Conservation (phyloP, 2,888 invertebrate species). For the Rotaria macrura region DNA sequence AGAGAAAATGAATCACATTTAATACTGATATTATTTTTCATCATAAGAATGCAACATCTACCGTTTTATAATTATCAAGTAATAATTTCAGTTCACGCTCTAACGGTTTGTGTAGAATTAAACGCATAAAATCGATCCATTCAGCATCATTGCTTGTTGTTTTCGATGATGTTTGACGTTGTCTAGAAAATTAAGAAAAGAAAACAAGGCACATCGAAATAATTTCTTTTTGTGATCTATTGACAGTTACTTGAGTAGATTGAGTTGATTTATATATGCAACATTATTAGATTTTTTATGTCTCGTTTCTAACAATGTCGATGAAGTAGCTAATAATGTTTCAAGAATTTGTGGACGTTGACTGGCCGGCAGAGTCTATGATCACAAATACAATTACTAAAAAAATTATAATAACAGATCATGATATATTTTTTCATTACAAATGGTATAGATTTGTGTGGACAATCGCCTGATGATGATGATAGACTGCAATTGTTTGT, state of each 20-base stretch:
- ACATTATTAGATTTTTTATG: neutral
- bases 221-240: neutral
- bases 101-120: neutral
- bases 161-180: neutral
- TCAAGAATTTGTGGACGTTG: neutral
- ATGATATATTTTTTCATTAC: too few relatives aligned
- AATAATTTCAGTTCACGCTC: neutral
- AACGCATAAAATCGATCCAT: neutral
- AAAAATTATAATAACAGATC: too few relatives aligned
- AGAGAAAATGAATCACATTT: too few relatives aligned
- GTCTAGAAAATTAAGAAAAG: neutral
- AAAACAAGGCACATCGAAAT: neutral
- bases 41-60: neutral
- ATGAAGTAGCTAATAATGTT: neutral
- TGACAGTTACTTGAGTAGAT: neutral
- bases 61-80: conserved; percentile 5
- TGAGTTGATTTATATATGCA: neutral
- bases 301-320: neutral
- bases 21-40: neutral
- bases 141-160: neutral
- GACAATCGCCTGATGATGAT: neutral
- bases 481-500: neutral
- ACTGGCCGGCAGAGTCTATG: neutral
- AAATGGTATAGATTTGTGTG: neutral
- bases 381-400: too few relatives aligned